Evolutionary conservation across 1,140 invertebrate genomes (phyloP), one percentile per base, ranked within the genome.

Genomic region (Euura saliciscinereae): DNA sequence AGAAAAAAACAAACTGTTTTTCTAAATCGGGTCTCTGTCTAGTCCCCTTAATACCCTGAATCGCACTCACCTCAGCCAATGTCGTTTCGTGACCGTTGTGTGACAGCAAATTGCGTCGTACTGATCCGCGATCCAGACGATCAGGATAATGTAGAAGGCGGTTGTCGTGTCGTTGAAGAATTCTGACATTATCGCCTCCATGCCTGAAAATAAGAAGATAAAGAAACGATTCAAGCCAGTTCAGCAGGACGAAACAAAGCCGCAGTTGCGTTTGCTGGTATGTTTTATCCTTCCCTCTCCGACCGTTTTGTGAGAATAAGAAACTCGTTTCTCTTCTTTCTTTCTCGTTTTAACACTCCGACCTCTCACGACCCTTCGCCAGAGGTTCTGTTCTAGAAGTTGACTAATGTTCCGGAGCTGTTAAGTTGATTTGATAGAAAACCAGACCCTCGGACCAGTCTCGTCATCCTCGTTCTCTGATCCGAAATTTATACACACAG

Each of bases 161-260:
- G 98, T 99, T 0, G 96, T 96, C 0, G 97, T 98, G 85, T 99
- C 98, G 85, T 98, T 98, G 90, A 99, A 99, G 86, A 99, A 99
- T 89, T 99, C 98, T 0, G 97, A 98, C 98, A 99, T 99, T 69
- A 99, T 99, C 0, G 98, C 97, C 86, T 99, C 98, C 97, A 99
- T 99, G 51, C 98, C 97, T 99, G 87, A n/a, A 92, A 91, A 81
- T 75, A 67, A 65, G 66, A 43, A 65, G 42, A 68, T 4, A 51
- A 66, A 65, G 65, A 13, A 64, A 13, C 13, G 13, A 13, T 10
- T 64, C 8, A 64, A 64, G 13, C 59, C 8, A 10, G 59, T 64
- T 10, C 59, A 13, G 13, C 13, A 10, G 8, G 8, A 64, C 59
- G 59, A 13, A 10, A 64, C 13, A 64, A 64, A 64, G 13, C 13